phyloP scores from a whole-genome alignment of 1,140 invertebrate species.

The Lordiphosa mommai region DNA sequence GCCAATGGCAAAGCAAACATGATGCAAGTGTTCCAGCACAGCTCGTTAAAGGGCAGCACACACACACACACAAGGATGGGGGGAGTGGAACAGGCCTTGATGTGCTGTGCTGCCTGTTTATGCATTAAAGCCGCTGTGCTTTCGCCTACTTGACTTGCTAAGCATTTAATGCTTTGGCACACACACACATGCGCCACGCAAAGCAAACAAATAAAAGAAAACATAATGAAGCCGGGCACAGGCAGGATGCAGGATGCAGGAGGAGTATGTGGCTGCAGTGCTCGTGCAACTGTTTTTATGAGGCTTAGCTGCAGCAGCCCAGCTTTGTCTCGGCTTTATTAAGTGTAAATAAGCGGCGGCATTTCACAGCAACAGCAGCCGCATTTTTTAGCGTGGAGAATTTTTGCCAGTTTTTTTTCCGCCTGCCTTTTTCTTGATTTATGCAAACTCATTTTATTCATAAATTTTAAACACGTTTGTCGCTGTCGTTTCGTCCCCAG shows the following conservation, averaged over 20 bases:
- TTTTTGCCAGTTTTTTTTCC: constrained; percentile 13
- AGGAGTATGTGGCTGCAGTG: constrained; percentile 8
- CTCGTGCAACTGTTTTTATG: constrained; percentile 30
- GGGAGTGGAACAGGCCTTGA: constrained; percentile 8
- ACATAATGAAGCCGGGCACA: constrained; percentile 35
- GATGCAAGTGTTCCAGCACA: constrained; percentile 38
- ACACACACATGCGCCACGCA: constrained; percentile 29
- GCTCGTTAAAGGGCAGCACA: constrained; percentile 50
- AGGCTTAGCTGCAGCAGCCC: constrained; percentile 48
- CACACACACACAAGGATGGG: not conserved
- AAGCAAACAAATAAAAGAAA: constrained; percentile 46
- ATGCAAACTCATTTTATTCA: constrained; percentile 74
- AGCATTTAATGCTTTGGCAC: constrained; percentile 63
- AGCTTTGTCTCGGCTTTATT: constrained; percentile 56
- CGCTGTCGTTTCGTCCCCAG: constrained; percentile 6
- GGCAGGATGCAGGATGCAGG: not conserved
- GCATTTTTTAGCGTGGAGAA: not conserved
- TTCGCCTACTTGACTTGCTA: constrained; percentile 42
- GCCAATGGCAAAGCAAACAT: constrained; percentile 59
- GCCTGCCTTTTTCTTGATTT: constrained; percentile 46
- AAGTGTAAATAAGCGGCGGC: constrained; percentile 71
- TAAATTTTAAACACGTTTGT: constrained; percentile 68
- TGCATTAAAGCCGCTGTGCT: constrained; percentile 36
- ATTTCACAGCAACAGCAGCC: constrained; percentile 53
- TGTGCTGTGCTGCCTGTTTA: constrained; percentile 32